A percentile compares a stretch with the other conserved stretches of the same genome.
Conservation (phyloP, 2,113 vertebrate species). For the chimpanzee (Pan troglodytes) region DNA sequence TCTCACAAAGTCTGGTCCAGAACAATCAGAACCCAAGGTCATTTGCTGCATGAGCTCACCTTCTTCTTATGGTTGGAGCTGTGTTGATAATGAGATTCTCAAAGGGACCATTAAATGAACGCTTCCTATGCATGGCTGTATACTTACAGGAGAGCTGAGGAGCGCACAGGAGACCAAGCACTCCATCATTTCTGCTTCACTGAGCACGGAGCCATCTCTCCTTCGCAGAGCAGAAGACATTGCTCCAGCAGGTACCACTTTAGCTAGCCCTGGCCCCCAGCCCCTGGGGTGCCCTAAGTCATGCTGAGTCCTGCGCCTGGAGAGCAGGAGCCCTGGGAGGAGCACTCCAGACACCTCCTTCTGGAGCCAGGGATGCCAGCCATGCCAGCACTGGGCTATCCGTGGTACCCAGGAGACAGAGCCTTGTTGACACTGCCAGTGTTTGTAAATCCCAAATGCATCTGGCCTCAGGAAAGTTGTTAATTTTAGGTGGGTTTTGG, state of each 20-base stretch:
- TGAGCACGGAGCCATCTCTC: constrained; percentile 89
- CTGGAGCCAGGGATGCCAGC: not conserved
- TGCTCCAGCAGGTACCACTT: constrained; percentile 83
- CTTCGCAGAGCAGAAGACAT: constrained; percentile 85
- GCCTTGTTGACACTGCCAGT: constrained; percentile 71
- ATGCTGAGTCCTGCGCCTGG: constrained; percentile 78
- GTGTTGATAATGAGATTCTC: constrained; percentile 89
- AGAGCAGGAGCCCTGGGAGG: constrained; percentile 77
- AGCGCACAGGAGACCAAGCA: constrained; percentile 91
- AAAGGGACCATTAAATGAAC: constrained; percentile 92
- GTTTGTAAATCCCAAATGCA: constrained; percentile 48
- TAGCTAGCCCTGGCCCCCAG: constrained; percentile 83
- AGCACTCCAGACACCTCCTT: constrained; percentile 67
- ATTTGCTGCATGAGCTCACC: constrained; percentile 94
- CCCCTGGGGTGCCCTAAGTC: constrained; percentile 82
- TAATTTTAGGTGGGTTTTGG: not conserved
- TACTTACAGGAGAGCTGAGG: constrained; percentile 88
- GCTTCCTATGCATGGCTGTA: constrained; percentile 88
- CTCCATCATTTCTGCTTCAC: constrained; percentile 93
- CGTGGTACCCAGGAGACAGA: constrained; percentile 68
- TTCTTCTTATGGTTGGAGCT: constrained; percentile 85
- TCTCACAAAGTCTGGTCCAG: constrained; percentile 85
- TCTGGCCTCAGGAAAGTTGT: not conserved
- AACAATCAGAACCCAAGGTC: constrained; percentile 93
- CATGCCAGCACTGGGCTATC: not conserved